Evolutionary conservation across 2,888 invertebrate genomes (phyloP).

Genomic region (Leptopterna dolabrata): DNA sequence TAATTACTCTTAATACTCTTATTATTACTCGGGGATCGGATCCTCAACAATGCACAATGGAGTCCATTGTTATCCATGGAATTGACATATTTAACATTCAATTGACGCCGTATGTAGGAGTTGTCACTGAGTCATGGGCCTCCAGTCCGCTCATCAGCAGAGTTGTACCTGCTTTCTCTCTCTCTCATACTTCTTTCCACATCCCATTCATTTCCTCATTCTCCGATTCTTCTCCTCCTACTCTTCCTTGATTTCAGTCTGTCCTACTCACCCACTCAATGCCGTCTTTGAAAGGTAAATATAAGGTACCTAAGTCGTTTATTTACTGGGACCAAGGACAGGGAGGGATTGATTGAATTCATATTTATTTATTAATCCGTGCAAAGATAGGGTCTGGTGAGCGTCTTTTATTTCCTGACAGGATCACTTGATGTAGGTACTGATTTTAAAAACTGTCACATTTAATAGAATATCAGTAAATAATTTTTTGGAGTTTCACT

Average conservation of each 20-base stretch:
- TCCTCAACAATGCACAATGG: constrained; percentile 53
- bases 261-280: neutral
- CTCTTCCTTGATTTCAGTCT: neutral
- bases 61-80: constrained; percentile 45
- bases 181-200: neutral
- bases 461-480: too few relatives aligned
- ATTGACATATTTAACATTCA: constrained; percentile 56
- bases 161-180: neutral
- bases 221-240: too few relatives aligned
- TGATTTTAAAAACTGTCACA: too few relatives aligned
- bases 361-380: too few relatives aligned
- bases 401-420: too few relatives aligned
- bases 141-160: neutral
- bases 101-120: constrained; percentile 52
- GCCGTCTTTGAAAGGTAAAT: neutral
- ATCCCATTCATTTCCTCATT: neutral
- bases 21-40: constrained; percentile 42
- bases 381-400: too few relatives aligned
- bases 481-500: too few relatives aligned
- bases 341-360: too few relatives aligned
- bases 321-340: too few relatives aligned
- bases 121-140: constrained; percentile 45
- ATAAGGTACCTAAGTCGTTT: too few relatives aligned
- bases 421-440: too few relatives aligned
- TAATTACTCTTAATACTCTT: constrained; percentile 52